Evolutionary conservation across 2,888 invertebrate genomes (phyloP), one percentile per base, ranked within the genome.

Genomic region (Ptilodon capucinus): DNA sequence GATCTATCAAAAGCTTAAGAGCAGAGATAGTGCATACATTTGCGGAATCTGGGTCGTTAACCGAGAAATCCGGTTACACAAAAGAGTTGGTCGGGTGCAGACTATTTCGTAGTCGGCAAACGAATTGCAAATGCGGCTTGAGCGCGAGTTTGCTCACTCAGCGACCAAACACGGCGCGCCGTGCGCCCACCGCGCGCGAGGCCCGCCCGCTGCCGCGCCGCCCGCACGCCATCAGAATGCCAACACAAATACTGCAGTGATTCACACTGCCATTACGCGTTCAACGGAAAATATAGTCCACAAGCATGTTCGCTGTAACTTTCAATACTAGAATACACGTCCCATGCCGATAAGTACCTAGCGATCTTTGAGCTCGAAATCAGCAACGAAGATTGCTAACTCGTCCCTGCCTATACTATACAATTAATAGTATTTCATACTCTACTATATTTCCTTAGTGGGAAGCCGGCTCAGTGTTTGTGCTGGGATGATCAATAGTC

Each of bases 21-120:
- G 68, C 68, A 77, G 76, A 78, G 75, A 74, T 62, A 74, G 66
- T 79, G 75, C 75, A 82, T 81, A 84, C 83, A 83, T 79, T 79
- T 81, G 74, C 80, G 79, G 74, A 77, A 74, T 75, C 73, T 79
- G 73, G 80, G 83, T 84, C 86, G 82, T 86, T 82, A 84, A 78
- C 80, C 75, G 78, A 76, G 75, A 84, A 85, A 86, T 83, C 79
- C 76, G 72, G 79, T 83, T 77, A 81, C 81, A 81, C 82, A 81
- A 84, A 84, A 84, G 81, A 79, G 76, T 82, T 74, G 73, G 79
- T 78, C 64, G 74, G 73, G 74, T 74, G 78, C 73, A 68, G 79
- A 81, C 77, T 78, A 81, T 81, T 82, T 80, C 73, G 82, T 74
- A 81, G 80, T 79, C 80, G 68, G 69, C 78, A 82, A 82, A 81